Evolutionary conservation across 2,113 vertebrate genomes (phyloP).

Genomic region (Miniopterus natalensis): DNA sequence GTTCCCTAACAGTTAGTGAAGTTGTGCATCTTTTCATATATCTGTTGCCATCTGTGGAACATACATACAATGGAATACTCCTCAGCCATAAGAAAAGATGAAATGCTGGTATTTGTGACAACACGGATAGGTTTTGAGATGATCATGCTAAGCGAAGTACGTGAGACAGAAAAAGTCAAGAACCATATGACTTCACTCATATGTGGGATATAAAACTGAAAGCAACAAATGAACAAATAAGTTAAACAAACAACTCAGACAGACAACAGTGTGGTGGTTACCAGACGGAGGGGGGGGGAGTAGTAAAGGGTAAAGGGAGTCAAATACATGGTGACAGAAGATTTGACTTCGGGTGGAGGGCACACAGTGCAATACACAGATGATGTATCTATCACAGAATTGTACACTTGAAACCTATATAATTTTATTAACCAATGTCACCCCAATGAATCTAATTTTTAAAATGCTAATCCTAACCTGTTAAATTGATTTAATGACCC

Average conservation of each 20-base stretch:
- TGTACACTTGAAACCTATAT: background rate
- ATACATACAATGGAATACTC: background rate
- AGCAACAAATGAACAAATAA: background rate
- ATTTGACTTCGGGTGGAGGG: background rate
- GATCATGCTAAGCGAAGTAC: background rate
- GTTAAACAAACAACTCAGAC: background rate
- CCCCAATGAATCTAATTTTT: background rate
- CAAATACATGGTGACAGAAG: background rate
- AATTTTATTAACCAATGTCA: background rate
- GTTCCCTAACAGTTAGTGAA: background rate
- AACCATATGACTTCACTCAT: background rate
- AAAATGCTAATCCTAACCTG: background rate
- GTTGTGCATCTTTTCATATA: background rate
- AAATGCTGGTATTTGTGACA: background rate
- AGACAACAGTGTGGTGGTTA: background rate
- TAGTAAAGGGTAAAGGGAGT: background rate
- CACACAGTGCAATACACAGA: background rate
- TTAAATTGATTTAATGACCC: slow-evolving; percentile 32
- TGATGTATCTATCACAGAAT: background rate
- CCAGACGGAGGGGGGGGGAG: background rate
- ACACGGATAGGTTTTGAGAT: background rate
- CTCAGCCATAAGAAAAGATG: background rate
- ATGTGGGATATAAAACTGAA: background rate
- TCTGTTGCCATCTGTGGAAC: background rate
- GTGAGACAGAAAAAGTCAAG: background rate